Evolutionary conservation across 2,113 vertebrate genomes (phyloP), one percentile per base, ranked within the genome.

Genomic region (Nothobranchius furzeri): DNA sequence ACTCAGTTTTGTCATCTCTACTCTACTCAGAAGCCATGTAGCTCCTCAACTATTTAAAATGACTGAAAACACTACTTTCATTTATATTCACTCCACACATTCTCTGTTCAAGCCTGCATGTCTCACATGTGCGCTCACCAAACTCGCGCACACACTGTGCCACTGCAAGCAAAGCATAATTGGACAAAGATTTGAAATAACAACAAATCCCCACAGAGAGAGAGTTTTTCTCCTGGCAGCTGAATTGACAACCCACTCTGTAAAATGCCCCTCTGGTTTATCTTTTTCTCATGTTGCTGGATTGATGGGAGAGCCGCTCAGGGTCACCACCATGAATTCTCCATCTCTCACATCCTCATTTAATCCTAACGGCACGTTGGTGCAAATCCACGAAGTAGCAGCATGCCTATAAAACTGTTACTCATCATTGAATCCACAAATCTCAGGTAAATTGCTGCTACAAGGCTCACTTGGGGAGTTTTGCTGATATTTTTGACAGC

Each of bases 171-270:
- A n/a, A 68, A 73, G 76, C 73, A 80, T 86, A 87, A 87, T 83
- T 88, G 82, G 79, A 86, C 77, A 84, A 88, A 90, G 82, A 89
- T 79, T 76, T 89, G 79, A 87, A 87, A 84, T 75, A 85, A 85
- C 65, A 13, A 47, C 68, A 35, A 67, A 71, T 84, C 79, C 68
- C 79, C 30, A 57, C 61, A 63, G 79, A 83, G 60, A 70, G 75
- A 79, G 54, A 63, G 15, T 68, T 82, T 76, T 79, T 64, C 78
- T 84, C 75, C 74, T 83, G 78, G 81, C 74, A 81, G 75, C 59
- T 12, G 70, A 88, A 87, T 87, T 79, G 85, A 88, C 89, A 86
- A 87, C 84, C 59, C 43, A 10, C 63, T 78, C 71, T 74, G 76
- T 75, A 79, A 82, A 87, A 79, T 72, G 74, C 78, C 84, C 73